Percentiles rank a stretch among this genome's conserved stretches.
Conservation (phyloP, 1,140 invertebrate species). For the Drosophila ohnishii region DNA sequence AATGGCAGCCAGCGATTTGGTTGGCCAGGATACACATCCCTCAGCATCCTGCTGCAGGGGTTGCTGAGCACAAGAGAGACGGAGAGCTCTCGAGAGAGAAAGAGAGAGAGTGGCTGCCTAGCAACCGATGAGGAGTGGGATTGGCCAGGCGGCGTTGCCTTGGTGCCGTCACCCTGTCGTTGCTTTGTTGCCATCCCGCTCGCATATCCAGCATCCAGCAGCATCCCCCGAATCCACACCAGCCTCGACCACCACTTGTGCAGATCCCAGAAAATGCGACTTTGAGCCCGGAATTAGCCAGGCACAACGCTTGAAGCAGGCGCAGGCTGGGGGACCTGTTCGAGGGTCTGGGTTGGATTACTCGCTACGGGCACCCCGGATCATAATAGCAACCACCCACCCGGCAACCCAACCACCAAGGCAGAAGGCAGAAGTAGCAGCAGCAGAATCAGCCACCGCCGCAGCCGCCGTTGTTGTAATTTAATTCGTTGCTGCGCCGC, state of each 20-base stretch:
- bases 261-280: conserved; percentile 78
- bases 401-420: conserved; percentile 22
- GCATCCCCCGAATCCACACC: conserved; percentile 31
- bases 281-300: conserved; percentile 80
- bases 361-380: conserved; percentile 65
- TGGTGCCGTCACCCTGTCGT: conserved; percentile 56
- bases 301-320: conserved; percentile 50
- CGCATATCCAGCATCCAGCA: conserved; percentile 16
- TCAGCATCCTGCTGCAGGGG: conserved; percentile 65
- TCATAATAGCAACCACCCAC: conserved; percentile 65
- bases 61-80: conserved; percentile 35
- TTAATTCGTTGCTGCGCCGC: conserved; percentile 78
- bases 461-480: conserved; percentile 66
- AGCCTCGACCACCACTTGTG: conserved; percentile 59
- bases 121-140: conserved; percentile 66
- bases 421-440: neutral
- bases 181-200: conserved; percentile 56
- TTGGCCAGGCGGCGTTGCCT: conserved; percentile 73
- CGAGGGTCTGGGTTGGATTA: conserved; percentile 71
- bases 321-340: neutral
- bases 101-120: conserved; percentile 53
- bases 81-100: conserved; percentile 6
- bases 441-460: conserved; percentile 22
- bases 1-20: conserved; percentile 69
- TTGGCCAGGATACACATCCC: conserved; percentile 62